Evolutionary conservation across 2,797 vertebrate species (phyloP).

Genomic region (Cirrhinus mrigala): DNA sequence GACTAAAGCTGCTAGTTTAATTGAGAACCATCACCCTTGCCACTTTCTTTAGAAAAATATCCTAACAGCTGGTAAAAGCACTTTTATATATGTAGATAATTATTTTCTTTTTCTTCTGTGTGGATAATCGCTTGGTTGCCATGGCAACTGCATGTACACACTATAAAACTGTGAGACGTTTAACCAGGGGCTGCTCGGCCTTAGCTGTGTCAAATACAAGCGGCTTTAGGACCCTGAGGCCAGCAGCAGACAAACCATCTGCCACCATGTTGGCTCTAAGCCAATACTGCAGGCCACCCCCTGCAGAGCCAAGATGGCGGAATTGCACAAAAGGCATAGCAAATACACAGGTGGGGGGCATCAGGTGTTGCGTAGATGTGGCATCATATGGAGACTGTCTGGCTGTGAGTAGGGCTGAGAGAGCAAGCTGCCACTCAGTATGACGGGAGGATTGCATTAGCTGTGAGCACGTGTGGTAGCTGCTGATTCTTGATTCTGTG

Average conservation of each 20-base stretch:
- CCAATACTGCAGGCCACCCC: constrained; percentile 62
- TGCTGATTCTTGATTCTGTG: constrained; percentile 33
- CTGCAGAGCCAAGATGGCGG: constrained; percentile 73
- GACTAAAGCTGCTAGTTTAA: constrained; percentile 45
- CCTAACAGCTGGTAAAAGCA: constrained; percentile 68
- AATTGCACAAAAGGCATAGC: constrained; percentile 27
- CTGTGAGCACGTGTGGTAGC: constrained; percentile 22
- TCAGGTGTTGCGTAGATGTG: constrained; percentile 60
- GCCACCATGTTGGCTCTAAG: constrained; percentile 76
- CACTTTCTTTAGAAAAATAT: constrained; percentile 47
- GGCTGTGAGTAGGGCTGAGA: constrained; percentile 55
- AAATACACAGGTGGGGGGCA: constrained; percentile 50
- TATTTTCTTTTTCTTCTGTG: constrained; percentile 72
- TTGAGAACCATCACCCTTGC: constrained; percentile 41
- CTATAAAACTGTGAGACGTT: constrained; percentile 68
- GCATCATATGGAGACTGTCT: constrained; percentile 55
- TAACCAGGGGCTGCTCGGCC: constrained; percentile 54
- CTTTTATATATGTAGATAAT: constrained; percentile 51
- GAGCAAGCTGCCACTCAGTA: constrained; percentile 55
- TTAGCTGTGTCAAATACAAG: constrained; percentile 39
- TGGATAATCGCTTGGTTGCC: constrained; percentile 72
- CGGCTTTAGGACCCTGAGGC: constrained; percentile 54
- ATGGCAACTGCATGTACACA: constrained; percentile 76
- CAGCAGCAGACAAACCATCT: constrained; percentile 78
- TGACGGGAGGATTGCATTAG: constrained; percentile 22